Conservation (phyloP, 2,888 invertebrate species). For the Metalampra italica region DNA sequence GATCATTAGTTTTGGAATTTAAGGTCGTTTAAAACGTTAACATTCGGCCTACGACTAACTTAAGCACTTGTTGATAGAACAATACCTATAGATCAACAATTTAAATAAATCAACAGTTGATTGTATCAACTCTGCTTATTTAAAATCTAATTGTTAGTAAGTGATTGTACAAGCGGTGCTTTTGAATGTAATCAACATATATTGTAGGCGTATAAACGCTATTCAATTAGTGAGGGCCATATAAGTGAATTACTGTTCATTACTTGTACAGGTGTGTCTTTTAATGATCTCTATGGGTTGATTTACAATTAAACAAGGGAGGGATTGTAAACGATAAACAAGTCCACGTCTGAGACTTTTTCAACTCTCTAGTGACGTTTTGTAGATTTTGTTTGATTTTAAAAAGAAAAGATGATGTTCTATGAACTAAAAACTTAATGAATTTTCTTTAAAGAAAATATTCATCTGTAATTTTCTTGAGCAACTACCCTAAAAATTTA, state of each 20-base stretch:
- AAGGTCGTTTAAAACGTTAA: neutral
- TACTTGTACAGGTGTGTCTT: no score
- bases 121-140: conserved; percentile 10
- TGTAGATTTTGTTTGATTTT: no score
- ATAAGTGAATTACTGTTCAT: neutral
- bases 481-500: no score
- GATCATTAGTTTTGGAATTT: conserved; percentile 2
- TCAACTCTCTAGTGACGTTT: no score
- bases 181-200: neutral
- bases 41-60: neutral
- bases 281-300: no score
- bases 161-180: neutral
- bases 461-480: no score
- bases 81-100: conserved; percentile 13
- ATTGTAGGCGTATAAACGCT: neutral
- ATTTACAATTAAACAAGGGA: no score
- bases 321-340: neutral
- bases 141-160: neutral
- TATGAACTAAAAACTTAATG: no score
- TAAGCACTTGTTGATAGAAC: conserved; percentile 16
- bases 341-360: no score
- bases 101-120: conserved; percentile 14
- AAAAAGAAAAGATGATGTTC: no score
- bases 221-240: neutral
- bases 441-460: no score